Base-by-base conservation (phyloP, 1,140 invertebrate species). In the Mesaphorura yosii region DNA sequence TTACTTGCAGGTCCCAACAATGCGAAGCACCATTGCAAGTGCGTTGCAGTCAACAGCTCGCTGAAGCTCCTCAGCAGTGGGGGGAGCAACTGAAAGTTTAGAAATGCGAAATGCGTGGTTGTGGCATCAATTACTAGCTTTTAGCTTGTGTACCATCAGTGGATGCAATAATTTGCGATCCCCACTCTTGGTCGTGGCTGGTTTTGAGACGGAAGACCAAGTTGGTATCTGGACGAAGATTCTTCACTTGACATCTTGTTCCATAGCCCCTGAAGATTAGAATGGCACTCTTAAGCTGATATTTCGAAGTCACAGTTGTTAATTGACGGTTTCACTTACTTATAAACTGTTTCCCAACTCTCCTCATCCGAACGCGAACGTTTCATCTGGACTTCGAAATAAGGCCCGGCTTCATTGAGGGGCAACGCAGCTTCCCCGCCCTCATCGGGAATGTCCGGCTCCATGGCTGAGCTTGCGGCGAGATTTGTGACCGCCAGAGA, bases 11-110 rank as follows among this genome's bases (percentile, higher is more conserved):
- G 27, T 48, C 10, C 48, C 55, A 19, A 60, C 40, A 48, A 60
- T 60, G 1, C 52, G 39, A 10, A 53, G 25, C 15, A 57, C 48
- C 54, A 60, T 48, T 40, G 57, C 55, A 27, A 57, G 51, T n/a
- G 54, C 51, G 41, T 57, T 56, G 17, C 26, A 49, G 25, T 42
- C 28, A n/a, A 60, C 44, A 14, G 59, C 59, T 31, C 47, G 25
- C 25, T 57, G 51, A 20, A 60, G 52, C 41, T 60, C 59, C 19
- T 60, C 59, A 2, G 55, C 55, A 48, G 22, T 53, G 14, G 55
- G 54, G 22, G 46, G 52, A 20, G 51, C 22, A 1, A 48, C 58
- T 60, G 26, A 25, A 53, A 44, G 29, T n/a, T 34, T 25, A 31
- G 41, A 26, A 19, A 2, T 40, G 10, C 41, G 25, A 38, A 26